These are phyloP conservation scores for Gallinago paraguaiae DNA, from an alignment of 2,113 vertebrate species.

Conservation along the genomic window DNA sequence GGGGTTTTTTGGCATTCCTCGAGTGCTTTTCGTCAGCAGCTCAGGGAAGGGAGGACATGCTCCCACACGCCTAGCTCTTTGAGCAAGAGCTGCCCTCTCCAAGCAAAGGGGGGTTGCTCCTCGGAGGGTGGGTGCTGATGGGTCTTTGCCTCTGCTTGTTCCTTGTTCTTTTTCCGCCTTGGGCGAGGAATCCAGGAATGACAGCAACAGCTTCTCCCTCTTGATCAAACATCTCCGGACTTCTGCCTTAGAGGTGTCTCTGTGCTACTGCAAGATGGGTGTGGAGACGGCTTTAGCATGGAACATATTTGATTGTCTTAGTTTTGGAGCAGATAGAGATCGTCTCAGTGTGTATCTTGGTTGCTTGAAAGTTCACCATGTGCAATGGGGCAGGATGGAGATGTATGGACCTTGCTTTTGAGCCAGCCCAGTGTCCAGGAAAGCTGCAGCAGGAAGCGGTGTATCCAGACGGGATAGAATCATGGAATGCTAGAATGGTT, in stretches of 20 bases:
- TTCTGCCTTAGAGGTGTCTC: accelerated
- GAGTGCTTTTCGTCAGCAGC: neutral
- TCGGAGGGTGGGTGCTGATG: neutral
- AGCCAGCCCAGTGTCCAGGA: neutral
- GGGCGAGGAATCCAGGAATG: neutral
- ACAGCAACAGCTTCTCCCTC: neutral
- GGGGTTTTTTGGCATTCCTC: neutral
- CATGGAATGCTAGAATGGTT: neutral
- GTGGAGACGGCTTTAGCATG: neutral
- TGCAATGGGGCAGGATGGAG: neutral
- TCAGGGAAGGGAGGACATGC: neutral
- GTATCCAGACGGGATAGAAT: neutral
- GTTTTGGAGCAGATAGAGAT: neutral
- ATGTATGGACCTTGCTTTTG: accelerated
- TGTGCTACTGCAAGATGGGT: neutral
- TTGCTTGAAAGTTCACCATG: neutral
- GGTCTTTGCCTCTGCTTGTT: neutral
- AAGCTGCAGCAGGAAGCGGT: neutral
- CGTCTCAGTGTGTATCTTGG: neutral
- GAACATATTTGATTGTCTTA: accelerated
- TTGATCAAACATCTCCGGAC: neutral
- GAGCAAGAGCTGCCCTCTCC: neutral
- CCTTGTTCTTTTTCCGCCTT: neutral
- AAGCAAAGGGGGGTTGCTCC: neutral
- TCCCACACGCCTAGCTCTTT: neutral